Base-by-base conservation (phyloP, 2,888 invertebrate species). In the Herminia tarsipennalis region DNA sequence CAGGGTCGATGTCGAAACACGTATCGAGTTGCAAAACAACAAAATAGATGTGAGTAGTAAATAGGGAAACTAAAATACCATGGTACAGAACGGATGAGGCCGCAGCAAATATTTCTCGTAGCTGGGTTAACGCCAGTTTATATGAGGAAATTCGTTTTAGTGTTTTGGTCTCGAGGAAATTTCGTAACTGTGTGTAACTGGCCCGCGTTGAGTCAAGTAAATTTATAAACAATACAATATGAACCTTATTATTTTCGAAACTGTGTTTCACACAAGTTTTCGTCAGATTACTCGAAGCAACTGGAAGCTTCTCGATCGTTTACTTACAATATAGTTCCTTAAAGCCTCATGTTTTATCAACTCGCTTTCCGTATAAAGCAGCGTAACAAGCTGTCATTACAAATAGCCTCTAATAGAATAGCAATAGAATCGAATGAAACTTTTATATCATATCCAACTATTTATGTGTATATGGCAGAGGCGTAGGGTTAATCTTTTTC, bases 71-170 rank as follows among this genome's bases (percentile, higher is more conserved):
- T 64, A 62, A 66, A 73, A 72, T 65, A 69, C 69, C 66, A 65
- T 68, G 62, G 60, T 63, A 55, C 50, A 64, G 49, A 67, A 22
- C 68, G 61, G 67, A 65, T 64, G 70, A 51, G 57, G 59, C 57
- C 65, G 68, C 63, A 60, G 60, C 69, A 63, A 70, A 76, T 68
- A 75, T 69, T 70, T 67, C 67, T 66, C 55, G 66, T 51, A 76
- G 80, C 73, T 76, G 68, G 77, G 76, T 78, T 78, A 76, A 76
- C 73, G 74, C 67, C 63, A 60, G 68, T 61, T 70, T 64, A 61
- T 68, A 79, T 77, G 78, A 73, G 73, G 78, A 78, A 79, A 83
- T 79, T 77, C 58, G 66, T 73, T 81, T 78, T 74, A 76, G 69
- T 70, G 67, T 66, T 78, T 75, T 71, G 67, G 70, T 76, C 67